A percentile compares a stretch with the other conserved stretches of the same genome.
phyloP scores from a whole-genome alignment of 2,888 invertebrate genomes.

The Lymantria dispar region DNA sequence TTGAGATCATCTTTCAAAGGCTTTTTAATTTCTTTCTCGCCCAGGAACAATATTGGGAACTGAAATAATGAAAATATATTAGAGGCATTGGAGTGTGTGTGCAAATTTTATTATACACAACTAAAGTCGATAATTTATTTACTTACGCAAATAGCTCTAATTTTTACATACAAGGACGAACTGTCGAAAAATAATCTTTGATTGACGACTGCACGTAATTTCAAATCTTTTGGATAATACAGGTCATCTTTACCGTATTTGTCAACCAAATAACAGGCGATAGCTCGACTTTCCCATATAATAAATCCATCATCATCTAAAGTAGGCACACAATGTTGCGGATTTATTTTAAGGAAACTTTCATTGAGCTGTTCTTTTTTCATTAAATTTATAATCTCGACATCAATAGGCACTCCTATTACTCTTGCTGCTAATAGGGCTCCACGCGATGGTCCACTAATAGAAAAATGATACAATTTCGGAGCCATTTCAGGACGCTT shows the following conservation, averaged over 20 bases:
- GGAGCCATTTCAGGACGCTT: slow-evolving; percentile 22
- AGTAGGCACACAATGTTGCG: slow-evolving; percentile 86
- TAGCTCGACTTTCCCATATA: slow-evolving; percentile 87
- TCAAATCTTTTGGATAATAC: slow-evolving; percentile 83
- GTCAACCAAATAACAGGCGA: slow-evolving; percentile 83
- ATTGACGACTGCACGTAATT: slow-evolving; percentile 82
- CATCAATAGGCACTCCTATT: slow-evolving; percentile 74
- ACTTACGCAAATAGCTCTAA: slow-evolving; percentile 84
- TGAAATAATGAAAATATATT: slow-evolving; percentile 31
- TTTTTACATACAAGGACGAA: slow-evolving; percentile 83
- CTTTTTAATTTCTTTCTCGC: slow-evolving; percentile 79
- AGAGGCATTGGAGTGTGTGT: background rate
- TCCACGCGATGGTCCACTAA: slow-evolving; percentile 84
- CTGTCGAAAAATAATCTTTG: slow-evolving; percentile 85
- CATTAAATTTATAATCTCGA: slow-evolving; percentile 80
- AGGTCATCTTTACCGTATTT: slow-evolving; percentile 83
- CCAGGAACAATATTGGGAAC: slow-evolving; percentile 84
- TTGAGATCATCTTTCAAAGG: slow-evolving; percentile 79
- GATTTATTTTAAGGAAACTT: slow-evolving; percentile 83
- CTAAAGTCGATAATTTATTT: no score
- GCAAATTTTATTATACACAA: no score
- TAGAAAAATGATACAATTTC: slow-evolving; percentile 83
- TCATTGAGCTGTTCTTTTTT: slow-evolving; percentile 82
- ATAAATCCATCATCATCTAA: slow-evolving; percentile 85
- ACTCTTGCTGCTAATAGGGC: slow-evolving; percentile 83